Percentiles rank a stretch among this genome's conserved stretches.
phyloP scores from a whole-genome alignment of 1,140 invertebrate genomes.

The Penaeus vannamei region DNA sequence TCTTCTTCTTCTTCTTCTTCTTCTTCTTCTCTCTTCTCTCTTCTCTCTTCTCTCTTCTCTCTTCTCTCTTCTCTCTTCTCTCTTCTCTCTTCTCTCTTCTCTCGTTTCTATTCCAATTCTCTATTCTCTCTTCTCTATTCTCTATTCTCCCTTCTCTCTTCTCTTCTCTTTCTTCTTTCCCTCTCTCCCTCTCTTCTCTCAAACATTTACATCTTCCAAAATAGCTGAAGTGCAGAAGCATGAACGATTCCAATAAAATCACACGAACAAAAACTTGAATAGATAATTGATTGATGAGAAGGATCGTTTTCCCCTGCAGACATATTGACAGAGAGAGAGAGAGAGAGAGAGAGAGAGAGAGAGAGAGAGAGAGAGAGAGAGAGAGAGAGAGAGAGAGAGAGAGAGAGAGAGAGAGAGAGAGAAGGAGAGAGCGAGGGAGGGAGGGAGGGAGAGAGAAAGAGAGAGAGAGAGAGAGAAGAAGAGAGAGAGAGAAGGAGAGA shows the following conservation, averaged over 20 bases:
- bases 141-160: slow-evolving; percentile 27
- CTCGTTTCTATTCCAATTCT: neutral
- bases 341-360: slow-evolving; percentile 40
- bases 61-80: neutral
- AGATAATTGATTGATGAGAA: too few relatives aligned
- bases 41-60: slow-evolving; percentile 5
- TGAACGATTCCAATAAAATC: too few relatives aligned
- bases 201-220: neutral
- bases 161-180: slow-evolving; percentile 10
- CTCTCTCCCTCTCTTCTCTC: neutral
- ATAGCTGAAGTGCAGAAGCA: too few relatives aligned
- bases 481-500: too few relatives aligned
- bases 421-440: too few relatives aligned
- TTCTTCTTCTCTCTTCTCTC: slow-evolving; percentile 44
- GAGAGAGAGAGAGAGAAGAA: too few relatives aligned
- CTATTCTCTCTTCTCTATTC: slow-evolving; percentile 35
- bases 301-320: neutral
- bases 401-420: slow-evolving; percentile 26
- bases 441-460: too few relatives aligned
- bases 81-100: neutral
- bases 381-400: neutral
- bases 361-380: neutral
- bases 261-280: too few relatives aligned
- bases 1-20: neutral
- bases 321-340: neutral